These are phyloP conservation scores for Euglossa dilemma DNA, from an alignment of 1,140 invertebrate genomes.

Conservation along the genomic window DNA sequence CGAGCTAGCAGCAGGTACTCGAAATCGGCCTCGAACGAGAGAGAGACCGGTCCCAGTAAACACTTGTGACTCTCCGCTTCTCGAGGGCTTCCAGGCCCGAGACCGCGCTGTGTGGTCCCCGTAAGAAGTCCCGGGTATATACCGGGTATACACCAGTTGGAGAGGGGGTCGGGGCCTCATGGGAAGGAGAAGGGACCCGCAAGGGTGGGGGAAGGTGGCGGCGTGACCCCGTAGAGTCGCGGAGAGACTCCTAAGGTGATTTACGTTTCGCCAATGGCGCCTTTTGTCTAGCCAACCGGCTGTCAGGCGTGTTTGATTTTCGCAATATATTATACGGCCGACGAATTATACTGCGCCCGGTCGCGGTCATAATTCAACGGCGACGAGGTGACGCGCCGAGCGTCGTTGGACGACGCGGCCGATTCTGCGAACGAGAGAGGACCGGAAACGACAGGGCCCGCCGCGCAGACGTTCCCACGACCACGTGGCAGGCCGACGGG, in stretches of 20 bases:
- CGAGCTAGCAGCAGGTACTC: constrained; percentile 68
- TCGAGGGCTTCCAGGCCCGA: constrained; percentile 28
- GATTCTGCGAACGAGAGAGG: constrained; percentile 7
- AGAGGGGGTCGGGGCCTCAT: too few species aligned
- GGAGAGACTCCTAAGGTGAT: constrained; percentile 69
- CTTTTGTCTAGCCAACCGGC: constrained; percentile 73
- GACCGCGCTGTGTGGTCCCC: constrained; percentile 72
- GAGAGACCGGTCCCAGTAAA: constrained; percentile 63
- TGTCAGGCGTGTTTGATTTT: constrained; percentile 72
- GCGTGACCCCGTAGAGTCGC: constrained; percentile 49
- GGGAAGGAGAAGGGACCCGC: neutral
- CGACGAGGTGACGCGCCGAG: constrained; percentile 24
- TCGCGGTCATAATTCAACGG: constrained; percentile 55
- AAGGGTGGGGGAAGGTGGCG: constrained; percentile 19
- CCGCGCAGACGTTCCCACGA: constrained; percentile 28
- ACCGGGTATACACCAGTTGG: constrained; percentile 2
- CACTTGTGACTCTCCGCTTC: constrained; percentile 59
- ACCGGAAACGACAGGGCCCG: constrained; percentile 20
- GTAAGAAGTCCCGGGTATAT: constrained; percentile 55
- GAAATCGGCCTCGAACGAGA: constrained; percentile 65
- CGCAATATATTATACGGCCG: constrained; percentile 68
- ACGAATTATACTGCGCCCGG: constrained; percentile 62
- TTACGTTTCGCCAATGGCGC: constrained; percentile 72
- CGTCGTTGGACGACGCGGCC: neutral
- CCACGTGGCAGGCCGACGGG: neutral